Evolutionary conservation across 2,888 invertebrate species (phyloP), one percentile per base, ranked within the genome.

Genomic region (Archips xylosteana): DNA sequence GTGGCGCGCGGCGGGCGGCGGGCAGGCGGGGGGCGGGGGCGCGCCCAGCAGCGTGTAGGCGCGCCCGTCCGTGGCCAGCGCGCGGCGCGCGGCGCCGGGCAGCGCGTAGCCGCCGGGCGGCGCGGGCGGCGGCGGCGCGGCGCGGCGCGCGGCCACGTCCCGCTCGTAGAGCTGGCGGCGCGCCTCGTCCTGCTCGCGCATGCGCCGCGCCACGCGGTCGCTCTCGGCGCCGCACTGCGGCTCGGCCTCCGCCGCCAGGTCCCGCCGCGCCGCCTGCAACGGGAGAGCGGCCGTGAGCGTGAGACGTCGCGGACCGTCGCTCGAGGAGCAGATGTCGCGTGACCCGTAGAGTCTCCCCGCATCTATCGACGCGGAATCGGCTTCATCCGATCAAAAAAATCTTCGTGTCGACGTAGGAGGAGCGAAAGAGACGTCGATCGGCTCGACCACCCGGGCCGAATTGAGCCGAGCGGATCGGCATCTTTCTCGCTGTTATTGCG

Each of bases 111-210:
- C 10, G 8, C n/a, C 2, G n/a, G 32, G 2, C 8, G 66, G 61
- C n/a, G 12, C 13, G 4, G 15, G 4, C 2, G 32, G 15, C 15
- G 59, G 61, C 32, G 49, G n/a, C 32, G 34, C n/a, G 39, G 60
- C 42, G 6, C 2, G 6, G 9, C 67, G 71, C 57, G n/a, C 66
- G 69, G 68, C 66, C 70, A 70, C 57, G 64, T 42, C 75, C 70
- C 61, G 42, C 68, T 67, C 68, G 67, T 64, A 60, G 74, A 60
- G 60, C 36, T 49, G 57, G 23, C 47, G 69, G 49, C 42, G 67
- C 10, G 34, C 51, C 10, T 62, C 71, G 13, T 72, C 61, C 36
- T 45, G 54, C 10, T 23, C 59, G n/a, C 45, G 71, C 39, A 72
- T n/a, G 36, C 62, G 67, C 45, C 61, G 13, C 36, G 61, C 36